Conservation (phyloP, 2,113 vertebrate species). For the Bungarus multicinctus region DNA sequence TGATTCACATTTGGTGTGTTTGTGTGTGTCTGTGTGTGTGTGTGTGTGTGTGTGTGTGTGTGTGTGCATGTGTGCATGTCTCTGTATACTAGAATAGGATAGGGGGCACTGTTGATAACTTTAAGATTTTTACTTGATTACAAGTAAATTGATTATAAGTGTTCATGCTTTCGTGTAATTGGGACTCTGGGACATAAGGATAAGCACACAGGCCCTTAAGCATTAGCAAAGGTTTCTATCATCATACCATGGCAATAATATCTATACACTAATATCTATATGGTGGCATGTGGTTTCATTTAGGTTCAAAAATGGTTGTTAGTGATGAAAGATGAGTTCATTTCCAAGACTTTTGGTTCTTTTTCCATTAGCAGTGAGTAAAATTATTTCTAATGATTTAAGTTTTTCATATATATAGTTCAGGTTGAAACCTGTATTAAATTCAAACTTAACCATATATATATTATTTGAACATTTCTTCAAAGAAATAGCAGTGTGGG, state of each 20-base stretch:
- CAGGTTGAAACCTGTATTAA: background rate
- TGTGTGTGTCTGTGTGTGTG: no score
- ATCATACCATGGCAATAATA: background rate
- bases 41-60: background rate
- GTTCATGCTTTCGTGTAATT: background rate
- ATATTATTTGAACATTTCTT: background rate
- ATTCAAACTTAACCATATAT: background rate
- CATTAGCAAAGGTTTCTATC: background rate
- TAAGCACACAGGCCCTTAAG: background rate
- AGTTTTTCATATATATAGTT: background rate
- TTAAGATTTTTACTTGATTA: background rate
- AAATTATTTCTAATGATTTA: background rate
- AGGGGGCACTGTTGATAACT: background rate
- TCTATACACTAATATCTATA: background rate
- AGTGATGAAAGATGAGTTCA: background rate
- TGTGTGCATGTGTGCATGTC: background rate
- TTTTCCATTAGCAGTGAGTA: background rate
- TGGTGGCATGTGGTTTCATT: background rate
- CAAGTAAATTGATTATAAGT: background rate
- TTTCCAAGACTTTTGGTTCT: background rate
- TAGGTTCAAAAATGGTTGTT: background rate
- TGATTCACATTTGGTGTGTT: background rate
- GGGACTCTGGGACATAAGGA: background rate
- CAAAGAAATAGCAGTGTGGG: conserved; percentile 13
- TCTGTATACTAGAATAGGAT: background rate